Evolutionary conservation across 2,888 invertebrate species (phyloP), one percentile per base, ranked within the genome.

Genomic region (Saturnia japonica): DNA sequence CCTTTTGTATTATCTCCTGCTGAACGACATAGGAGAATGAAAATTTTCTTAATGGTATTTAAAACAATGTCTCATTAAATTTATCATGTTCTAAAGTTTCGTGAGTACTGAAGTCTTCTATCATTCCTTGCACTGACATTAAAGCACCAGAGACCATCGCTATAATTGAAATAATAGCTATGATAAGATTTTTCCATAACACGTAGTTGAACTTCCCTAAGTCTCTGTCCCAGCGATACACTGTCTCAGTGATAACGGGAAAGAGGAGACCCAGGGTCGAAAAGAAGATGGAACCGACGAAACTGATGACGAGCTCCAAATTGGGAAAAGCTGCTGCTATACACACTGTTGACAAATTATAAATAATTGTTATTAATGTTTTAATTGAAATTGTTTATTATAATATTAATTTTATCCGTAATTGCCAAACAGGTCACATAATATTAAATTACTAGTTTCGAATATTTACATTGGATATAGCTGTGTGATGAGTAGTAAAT

Each of bases 261-360:
- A 96, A 95, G 68, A 96, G 91, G 28, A 97, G 94, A 0, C 98
- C 98, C 68, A 96, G 94, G 9, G 95, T 95, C 0, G 96, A 96
- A 82, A 96, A 96, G 82, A 96, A 96, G n/a, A 96, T 94, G 1
- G 98, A 96, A n/a, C 99, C 99, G 0, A 98, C 97, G 70, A 99
- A 93, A 67, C 98, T 96, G 81, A 99, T 98, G 76, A 98, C 97
- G 2, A 98, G 95, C 73, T 97, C 98, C 75, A 99, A 91, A 81
- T 97, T 95, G 0, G 98, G 98, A 69, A 99, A 97, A 2, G 96
- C 95, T 4, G 96, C 96, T 0, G 97, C 97, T 67, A 98, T 85
- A 1, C 95, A 95, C 78, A 97, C 97, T 95, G 95, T 68, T 70
- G 40, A 64, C 40, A 19, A 64, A n/a, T 64, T 19, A 19, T n/a